A percentile compares a stretch with the other conserved stretches of the same genome.
Conservation (phyloP, 2,113 vertebrate genomes). For the Triplophysa rosa region DNA sequence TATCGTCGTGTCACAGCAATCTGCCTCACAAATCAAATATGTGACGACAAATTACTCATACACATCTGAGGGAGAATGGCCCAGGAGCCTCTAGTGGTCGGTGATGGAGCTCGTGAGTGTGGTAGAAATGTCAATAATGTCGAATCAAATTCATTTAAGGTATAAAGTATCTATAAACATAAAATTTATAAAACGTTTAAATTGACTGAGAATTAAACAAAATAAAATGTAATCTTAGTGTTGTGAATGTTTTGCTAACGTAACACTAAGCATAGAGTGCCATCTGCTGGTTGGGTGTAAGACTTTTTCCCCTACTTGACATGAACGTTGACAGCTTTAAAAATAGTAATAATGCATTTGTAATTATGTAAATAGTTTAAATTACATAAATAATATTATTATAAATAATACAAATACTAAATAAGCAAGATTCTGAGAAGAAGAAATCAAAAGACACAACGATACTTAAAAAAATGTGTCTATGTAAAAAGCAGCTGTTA, state of each 20-base stretch:
- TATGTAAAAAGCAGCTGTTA: neutral
- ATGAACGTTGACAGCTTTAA: no score
- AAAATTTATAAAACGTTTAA: no score
- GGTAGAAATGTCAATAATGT: no score
- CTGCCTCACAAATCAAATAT: no score
- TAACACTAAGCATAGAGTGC: conserved; percentile 52
- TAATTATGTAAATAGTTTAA: no score
- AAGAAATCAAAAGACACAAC: neutral
- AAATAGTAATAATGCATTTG: no score
- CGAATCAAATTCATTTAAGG: no score
- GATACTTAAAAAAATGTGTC: neutral
- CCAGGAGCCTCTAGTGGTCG: neutral
- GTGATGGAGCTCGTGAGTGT: neutral
- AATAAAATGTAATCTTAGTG: neutral
- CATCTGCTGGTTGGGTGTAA: conserved; percentile 34
- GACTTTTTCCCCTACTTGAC: neutral
- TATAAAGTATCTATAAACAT: no score
- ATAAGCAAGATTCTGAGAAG: neutral
- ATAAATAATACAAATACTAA: neutral
- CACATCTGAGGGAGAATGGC: conserved; percentile 5
- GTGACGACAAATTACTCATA: neutral
- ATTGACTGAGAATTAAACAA: no score
- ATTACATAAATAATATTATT: no score
- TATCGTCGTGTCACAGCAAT: no score
- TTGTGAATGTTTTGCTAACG: conserved; percentile 50